Conservation (phyloP, 1,140 invertebrate species). For the Babylonia areolata region DNA sequence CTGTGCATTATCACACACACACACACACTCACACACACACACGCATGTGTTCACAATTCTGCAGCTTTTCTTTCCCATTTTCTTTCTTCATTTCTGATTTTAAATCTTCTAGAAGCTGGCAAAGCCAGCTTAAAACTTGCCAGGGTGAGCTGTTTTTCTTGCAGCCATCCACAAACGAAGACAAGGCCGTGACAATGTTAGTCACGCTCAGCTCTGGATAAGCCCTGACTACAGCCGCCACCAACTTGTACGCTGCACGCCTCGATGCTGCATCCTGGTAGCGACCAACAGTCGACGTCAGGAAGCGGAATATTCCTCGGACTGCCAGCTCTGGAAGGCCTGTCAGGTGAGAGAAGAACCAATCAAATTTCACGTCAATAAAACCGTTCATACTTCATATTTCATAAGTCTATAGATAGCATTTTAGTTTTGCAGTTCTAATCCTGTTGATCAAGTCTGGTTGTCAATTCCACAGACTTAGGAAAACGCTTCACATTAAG, state of each 20-base stretch:
- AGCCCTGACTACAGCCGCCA: constrained; percentile 81
- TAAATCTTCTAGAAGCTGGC: not conserved
- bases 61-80: no score
- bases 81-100: no score
- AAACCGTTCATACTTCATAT: no score
- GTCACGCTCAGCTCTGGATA: constrained; percentile 85
- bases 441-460: no score
- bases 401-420: no score
- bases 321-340: constrained; percentile 87
- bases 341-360: constrained; percentile 68
- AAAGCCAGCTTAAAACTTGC: constrained; percentile 28
- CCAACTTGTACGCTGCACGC: constrained; percentile 83
- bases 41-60: not conserved
- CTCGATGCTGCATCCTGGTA: constrained; percentile 88
- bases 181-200: constrained; percentile 81
- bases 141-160: constrained; percentile 51
- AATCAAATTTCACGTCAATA: no score
- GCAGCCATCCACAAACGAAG: constrained; percentile 81
- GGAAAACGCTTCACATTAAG: no score
- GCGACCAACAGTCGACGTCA: constrained; percentile 84
- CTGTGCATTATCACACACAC: not conserved
- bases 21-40: not conserved
- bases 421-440: no score
- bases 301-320: constrained; percentile 85
- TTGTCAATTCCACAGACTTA: no score